These are phyloP conservation scores for Serripes groenlandicus DNA, from an alignment of 2,888 invertebrate genomes.

Conservation along the genomic window DNA sequence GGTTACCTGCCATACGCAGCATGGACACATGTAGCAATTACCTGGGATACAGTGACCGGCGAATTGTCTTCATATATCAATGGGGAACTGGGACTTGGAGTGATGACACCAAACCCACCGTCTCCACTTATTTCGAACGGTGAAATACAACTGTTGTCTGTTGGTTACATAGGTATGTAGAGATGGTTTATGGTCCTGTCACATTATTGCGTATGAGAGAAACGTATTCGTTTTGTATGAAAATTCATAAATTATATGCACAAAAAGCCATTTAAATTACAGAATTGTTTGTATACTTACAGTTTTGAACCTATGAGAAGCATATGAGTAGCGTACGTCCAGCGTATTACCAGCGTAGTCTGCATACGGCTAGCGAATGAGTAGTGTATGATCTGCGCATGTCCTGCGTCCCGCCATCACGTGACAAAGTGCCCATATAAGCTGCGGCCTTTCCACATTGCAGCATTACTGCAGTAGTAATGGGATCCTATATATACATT, in stretches of 20 bases:
- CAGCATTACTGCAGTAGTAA: no score
- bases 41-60: slow-evolving; percentile 19
- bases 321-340: neutral
- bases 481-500: no score
- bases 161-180: neutral
- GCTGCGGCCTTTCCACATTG: no score
- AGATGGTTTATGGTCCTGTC: no score
- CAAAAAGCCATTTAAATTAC: neutral
- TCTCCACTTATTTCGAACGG: neutral
- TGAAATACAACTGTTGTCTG: neutral
- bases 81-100: neutral
- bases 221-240: neutral
- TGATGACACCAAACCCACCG: neutral
- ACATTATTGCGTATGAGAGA: no score
- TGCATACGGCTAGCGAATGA: no score
- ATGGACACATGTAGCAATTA: slow-evolving; percentile 27
- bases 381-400: no score
- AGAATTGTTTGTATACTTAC: neutral
- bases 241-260: neutral
- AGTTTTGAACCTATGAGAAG: neutral
- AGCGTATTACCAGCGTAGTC: no score
- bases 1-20: neutral
- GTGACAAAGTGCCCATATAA: no score
- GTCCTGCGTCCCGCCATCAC: no score
- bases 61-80: slow-evolving; percentile 8